These are phyloP conservation scores for Epicampocera succincta DNA, from an alignment of 2,888 invertebrate species.

Conservation along the genomic window DNA sequence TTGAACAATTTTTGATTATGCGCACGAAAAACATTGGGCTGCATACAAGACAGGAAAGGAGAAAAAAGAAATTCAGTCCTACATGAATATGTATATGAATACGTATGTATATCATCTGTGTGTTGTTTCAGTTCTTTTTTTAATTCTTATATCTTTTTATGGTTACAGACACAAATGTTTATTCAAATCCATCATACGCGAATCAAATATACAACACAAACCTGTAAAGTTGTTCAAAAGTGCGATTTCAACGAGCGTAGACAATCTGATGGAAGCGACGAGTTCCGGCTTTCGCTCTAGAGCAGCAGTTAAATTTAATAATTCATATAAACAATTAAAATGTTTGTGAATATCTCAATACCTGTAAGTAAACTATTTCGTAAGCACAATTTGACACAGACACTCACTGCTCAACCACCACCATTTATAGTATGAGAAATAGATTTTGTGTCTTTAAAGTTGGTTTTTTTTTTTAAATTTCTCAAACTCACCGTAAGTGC, in stretches of 20 bases:
- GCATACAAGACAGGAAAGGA: no score
- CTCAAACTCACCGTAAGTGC: slow-evolving; percentile 1
- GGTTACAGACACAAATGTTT: no score
- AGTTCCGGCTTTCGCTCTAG: neutral
- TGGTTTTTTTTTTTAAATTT: neutral
- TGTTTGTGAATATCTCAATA: slow-evolving; percentile 2
- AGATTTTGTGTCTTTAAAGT: slow-evolving; percentile 17
- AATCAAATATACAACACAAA: neutral
- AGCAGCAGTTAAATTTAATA: neutral
- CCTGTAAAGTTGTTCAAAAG: neutral
- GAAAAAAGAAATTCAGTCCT: no score
- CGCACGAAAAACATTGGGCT: slow-evolving; percentile 19
- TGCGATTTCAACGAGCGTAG: neutral
- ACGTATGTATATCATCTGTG: no score
- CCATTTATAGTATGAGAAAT: slow-evolving; percentile 23
- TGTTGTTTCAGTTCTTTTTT: no score
- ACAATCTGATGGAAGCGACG: neutral
- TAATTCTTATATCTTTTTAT: no score
- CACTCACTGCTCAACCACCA: neutral
- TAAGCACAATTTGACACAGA: neutral
- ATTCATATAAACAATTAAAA: neutral
- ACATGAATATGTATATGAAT: no score
- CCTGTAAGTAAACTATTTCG: slow-evolving; percentile 14
- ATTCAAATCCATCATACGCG: no score
- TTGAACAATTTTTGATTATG: slow-evolving; percentile 39